phyloP scores from a whole-genome alignment of 2,888 invertebrate species.

The Hypolimnas misippus region DNA sequence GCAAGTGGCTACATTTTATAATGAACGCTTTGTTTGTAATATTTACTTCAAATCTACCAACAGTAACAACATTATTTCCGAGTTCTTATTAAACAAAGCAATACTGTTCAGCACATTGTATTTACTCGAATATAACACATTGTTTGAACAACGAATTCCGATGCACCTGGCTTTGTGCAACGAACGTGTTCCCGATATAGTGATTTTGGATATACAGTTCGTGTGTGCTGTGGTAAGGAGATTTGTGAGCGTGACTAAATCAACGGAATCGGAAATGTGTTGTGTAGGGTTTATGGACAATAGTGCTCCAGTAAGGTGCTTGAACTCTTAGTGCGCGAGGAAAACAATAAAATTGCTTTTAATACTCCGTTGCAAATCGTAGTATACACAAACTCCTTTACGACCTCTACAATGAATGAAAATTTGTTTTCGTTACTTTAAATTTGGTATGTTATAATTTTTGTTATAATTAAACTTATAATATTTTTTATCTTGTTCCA shows the following conservation, averaged over 20 bases:
- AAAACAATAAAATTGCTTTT: constrained; percentile 30
- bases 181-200: constrained; percentile 44
- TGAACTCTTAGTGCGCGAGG: constrained; percentile 41
- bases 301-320: constrained; percentile 43
- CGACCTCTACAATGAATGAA: background rate
- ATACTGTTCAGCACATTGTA: constrained; percentile 47
- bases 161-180: constrained; percentile 54
- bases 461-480: background rate
- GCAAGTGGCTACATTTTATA: constrained; percentile 1
- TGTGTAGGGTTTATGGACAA: constrained; percentile 41
- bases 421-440: background rate
- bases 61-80: constrained; percentile 50
- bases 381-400: constrained; percentile 5
- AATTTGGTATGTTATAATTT: background rate
- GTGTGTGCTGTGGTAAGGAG: constrained; percentile 50
- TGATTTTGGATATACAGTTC: constrained; percentile 55
- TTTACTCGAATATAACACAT: constrained; percentile 52
- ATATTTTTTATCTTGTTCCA: constrained; percentile 4
- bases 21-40: constrained; percentile 19
- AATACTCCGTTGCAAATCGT: constrained; percentile 10
- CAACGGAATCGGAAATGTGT: constrained; percentile 50
- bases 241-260: constrained; percentile 54
- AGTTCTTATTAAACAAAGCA: constrained; percentile 47
- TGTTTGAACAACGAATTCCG: constrained; percentile 68
- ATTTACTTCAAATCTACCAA: constrained; percentile 47